Base-by-base conservation (phyloP, 2,797 vertebrate species). In the Ciconia nigra region DNA sequence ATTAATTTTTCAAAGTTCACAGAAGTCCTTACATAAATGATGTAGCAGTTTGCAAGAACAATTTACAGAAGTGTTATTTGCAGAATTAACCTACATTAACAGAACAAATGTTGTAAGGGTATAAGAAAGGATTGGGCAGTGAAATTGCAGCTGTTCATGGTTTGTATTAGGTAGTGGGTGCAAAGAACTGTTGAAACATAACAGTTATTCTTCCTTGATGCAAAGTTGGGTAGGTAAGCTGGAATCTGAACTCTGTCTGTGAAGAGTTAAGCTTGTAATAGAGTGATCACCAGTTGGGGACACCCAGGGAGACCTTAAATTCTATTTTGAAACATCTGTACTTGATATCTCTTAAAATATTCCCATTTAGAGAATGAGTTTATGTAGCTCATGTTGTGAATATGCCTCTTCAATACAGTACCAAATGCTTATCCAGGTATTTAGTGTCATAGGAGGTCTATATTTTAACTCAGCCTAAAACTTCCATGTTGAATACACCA, bases 1-100 rank as follows among this genome's bases (percentile, higher is more conserved):
- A 99, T 99, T 99, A 99, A 99, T 99, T 99, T 99, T 99, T 99
- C 99, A 99, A 99, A 99, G 98, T 99, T 99, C 99, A 99, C 98
- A 98, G 97, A 99, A 99, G 99, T 99, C 99, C 98, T 99, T 98
- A 98, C 99, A 99, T 99, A 99, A 99, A 99, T 99, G 99, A 99
- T 99, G 99, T 99, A 99, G 99, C 99, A 99, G 99, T 99, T 99
- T 99, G 98, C 98, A 98, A 99, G 99, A 99, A 99, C 99, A 99
- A 99, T 99, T 99, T 99, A 98, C 99, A 98, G 98, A 99, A 99
- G 99, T 99, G 98, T 99, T 99, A 99, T 99, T 99, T 99, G 98
- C 98, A 97, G 98, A 99, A 99, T 99, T 99, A 99, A 99, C 98
- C 99, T 97, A 97, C 98, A 99, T 99, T 99, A 99, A 99, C 98